A percentile compares a stretch with the other conserved stretches of the same genome.
phyloP scores from a whole-genome alignment of 1,140 invertebrate genomes.

The Cryptotermes secundus region DNA sequence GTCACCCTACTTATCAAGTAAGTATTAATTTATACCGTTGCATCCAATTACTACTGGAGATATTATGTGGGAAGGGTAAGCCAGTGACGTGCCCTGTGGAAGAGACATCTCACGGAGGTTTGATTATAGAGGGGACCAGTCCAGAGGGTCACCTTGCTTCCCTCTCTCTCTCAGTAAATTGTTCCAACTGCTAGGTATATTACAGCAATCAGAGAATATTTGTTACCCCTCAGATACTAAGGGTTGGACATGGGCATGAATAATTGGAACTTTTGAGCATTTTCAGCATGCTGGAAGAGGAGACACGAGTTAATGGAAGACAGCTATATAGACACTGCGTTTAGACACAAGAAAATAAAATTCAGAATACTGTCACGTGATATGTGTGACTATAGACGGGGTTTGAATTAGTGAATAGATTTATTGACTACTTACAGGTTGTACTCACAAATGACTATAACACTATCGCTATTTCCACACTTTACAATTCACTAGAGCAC shows the following conservation, averaged over 20 bases:
- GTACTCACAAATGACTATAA: no score
- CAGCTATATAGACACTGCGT: background rate
- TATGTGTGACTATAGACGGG: no score
- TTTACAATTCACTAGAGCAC: no score
- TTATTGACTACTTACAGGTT: no score
- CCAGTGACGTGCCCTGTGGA: background rate
- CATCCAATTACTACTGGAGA: background rate
- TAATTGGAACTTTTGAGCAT: background rate
- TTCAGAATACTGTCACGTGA: no score
- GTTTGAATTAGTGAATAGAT: no score
- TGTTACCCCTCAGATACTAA: background rate
- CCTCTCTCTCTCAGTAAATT: background rate
- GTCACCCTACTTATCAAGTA: no score
- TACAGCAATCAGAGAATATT: background rate
- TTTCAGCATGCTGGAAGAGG: background rate
- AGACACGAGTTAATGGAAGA: background rate
- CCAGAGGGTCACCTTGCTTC: background rate
- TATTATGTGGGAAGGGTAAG: background rate
- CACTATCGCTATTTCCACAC: no score
- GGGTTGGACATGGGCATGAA: background rate
- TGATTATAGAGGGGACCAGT: background rate
- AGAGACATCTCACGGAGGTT: background rate
- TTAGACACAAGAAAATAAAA: no score
- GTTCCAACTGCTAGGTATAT: background rate
- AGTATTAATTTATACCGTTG: background rate